These are phyloP conservation scores for Xestoiulus laeticollis DNA, from an alignment of 2,888 invertebrate genomes.

Conservation along the genomic window DNA sequence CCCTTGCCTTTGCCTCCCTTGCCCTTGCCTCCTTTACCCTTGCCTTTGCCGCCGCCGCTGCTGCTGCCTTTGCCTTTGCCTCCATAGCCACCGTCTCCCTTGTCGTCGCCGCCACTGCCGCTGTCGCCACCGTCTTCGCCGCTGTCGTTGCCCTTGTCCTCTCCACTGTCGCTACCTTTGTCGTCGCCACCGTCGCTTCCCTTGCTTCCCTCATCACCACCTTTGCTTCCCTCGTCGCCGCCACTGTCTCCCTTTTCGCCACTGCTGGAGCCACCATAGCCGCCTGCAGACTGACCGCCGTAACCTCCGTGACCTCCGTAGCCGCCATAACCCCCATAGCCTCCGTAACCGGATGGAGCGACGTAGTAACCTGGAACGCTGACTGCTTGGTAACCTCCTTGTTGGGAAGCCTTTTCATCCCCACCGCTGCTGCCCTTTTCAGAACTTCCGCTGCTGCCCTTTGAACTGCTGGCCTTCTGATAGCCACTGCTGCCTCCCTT, in stretches of 20 bases:
- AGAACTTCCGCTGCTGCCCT: not conserved
- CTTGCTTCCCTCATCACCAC: not conserved
- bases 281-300: not conserved
- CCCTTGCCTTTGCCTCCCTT: conserved; percentile 42
- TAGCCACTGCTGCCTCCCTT: not conserved
- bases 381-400: not conserved
- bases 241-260: not conserved
- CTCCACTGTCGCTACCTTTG: not conserved
- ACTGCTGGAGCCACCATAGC: not conserved
- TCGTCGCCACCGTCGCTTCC: not conserved
- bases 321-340: not conserved
- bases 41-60: not conserved
- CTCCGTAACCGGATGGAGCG: not conserved
- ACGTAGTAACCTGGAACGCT: conserved; percentile 15
- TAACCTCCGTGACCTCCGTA: conserved; percentile 7
- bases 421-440: not conserved
- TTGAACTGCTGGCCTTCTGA: no score
- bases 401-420: not conserved
- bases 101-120: not conserved
- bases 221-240: not conserved
- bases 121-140: not conserved
- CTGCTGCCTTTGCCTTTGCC: not conserved
- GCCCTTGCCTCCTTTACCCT: conserved; percentile 27
- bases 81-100: not conserved
- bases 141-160: not conserved